Evolutionary conservation across 2,797 vertebrate species (phyloP).

Genomic region (Chelmon rostratus): DNA sequence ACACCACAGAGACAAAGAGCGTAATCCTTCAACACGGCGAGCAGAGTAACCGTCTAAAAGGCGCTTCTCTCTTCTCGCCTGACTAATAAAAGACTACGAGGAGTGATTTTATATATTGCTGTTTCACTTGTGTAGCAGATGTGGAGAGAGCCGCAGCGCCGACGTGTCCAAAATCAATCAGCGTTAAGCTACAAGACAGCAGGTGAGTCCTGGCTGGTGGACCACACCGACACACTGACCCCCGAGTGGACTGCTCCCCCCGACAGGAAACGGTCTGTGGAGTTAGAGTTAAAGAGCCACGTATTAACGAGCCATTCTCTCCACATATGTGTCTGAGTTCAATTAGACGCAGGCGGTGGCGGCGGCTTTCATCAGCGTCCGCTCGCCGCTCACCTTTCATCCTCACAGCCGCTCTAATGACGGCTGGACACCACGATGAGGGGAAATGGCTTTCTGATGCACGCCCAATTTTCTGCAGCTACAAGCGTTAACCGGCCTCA

Average conservation of each 20-base stretch:
- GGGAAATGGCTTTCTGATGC: conserved; percentile 48
- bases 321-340: conserved; percentile 2
- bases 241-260: conserved; percentile 9
- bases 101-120: conserved; percentile 6
- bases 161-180: conserved; percentile 6
- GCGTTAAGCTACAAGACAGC: background rate
- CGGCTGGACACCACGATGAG: conserved; percentile 29
- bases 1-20: conserved; percentile 30
- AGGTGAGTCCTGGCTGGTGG: background rate
- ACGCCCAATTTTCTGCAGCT: conserved; percentile 38
- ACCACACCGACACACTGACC: conserved; percentile 12
- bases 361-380: conserved; percentile 58
- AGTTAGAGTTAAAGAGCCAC: too few relatives aligned
- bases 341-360: conserved; percentile 32
- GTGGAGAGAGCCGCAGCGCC: too few relatives aligned
- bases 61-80: conserved; percentile 1
- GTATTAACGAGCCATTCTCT: conserved; percentile 51
- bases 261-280: background rate
- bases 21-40: conserved; percentile 33
- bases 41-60: conserved; percentile 26
- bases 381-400: conserved; percentile 56
- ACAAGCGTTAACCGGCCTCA: conserved; percentile 6
- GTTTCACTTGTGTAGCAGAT: too few relatives aligned
- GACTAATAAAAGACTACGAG: conserved; percentile 16
- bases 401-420: conserved; percentile 51